A percentile compares a stretch with the other conserved stretches of the same genome.
Conservation (phyloP, 2,797 vertebrate genomes). For the Tenualosa thibaudeaui region DNA sequence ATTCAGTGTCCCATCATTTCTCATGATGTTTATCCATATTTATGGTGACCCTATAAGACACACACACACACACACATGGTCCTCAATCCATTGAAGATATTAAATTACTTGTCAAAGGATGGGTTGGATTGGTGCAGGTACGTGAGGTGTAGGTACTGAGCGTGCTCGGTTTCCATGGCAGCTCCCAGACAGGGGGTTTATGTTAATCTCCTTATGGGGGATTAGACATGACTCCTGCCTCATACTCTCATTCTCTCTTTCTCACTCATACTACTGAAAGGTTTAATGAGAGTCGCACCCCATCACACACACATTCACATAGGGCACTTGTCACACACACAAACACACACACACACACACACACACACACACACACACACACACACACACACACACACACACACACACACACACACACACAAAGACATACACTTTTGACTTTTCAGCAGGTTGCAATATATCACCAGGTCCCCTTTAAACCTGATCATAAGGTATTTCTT, state of each 20-base stretch:
- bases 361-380: neutral
- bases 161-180: slow-evolving; percentile 10
- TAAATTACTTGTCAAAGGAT: neutral
- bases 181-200: neutral
- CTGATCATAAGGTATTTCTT: neutral
- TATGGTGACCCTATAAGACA: neutral
- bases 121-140: too few relatives aligned
- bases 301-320: neutral
- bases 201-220: neutral
- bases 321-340: too few relatives aligned
- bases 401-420: neutral
- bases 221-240: neutral
- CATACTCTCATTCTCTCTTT: neutral
- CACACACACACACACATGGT: neutral
- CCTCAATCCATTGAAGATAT: neutral
- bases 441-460: neutral
- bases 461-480: neutral
- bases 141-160: neutral
- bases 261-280: too few relatives aligned
- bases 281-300: neutral
- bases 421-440: neutral
- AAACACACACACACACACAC: too few relatives aligned
- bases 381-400: neutral
- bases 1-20: slow-evolving; percentile 21
- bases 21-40: neutral